Conservation (phyloP, 2,888 invertebrate genomes). For the Clusia tigrina region DNA sequence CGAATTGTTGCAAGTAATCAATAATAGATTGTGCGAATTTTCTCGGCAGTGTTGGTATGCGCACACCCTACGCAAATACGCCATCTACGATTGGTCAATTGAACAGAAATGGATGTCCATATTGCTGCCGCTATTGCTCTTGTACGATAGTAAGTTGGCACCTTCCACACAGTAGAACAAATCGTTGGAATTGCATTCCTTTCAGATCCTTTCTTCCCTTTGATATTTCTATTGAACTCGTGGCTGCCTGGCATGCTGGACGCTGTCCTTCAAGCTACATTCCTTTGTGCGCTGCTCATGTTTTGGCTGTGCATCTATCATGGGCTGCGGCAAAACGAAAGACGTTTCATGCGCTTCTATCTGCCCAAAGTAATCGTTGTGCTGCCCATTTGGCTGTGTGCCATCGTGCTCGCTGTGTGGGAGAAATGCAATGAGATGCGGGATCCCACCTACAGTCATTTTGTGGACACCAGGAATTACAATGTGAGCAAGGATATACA, state of each 20-base stretch:
- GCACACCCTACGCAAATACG: constrained; percentile 85
- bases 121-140: constrained; percentile 83
- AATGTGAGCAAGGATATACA: constrained; percentile 71
- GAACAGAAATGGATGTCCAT: constrained; percentile 97
- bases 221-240: constrained; percentile 87
- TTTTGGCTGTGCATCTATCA: constrained; percentile 98
- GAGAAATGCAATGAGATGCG: constrained; percentile 86
- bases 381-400: constrained; percentile 85
- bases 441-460: constrained; percentile 93
- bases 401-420: constrained; percentile 87
- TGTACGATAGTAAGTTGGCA: constrained; percentile 84
- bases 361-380: constrained; percentile 88
- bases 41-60: constrained; percentile 87
- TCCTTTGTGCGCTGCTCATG: constrained; percentile 84
- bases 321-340: constrained; percentile 90
- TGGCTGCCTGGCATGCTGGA: constrained; percentile 93
- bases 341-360: constrained; percentile 86
- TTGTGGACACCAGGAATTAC: constrained; percentile 82
- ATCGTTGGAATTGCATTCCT: constrained; percentile 41
- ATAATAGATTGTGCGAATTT: neutral
- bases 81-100: constrained; percentile 93
- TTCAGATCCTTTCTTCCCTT: constrained; percentile 93
- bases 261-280: constrained; percentile 87
- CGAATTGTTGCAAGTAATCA: constrained; percentile 11
- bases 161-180: neutral